Base-by-base conservation (phyloP, 1,140 invertebrate species). In the Rhagoletis zephyria region DNA sequence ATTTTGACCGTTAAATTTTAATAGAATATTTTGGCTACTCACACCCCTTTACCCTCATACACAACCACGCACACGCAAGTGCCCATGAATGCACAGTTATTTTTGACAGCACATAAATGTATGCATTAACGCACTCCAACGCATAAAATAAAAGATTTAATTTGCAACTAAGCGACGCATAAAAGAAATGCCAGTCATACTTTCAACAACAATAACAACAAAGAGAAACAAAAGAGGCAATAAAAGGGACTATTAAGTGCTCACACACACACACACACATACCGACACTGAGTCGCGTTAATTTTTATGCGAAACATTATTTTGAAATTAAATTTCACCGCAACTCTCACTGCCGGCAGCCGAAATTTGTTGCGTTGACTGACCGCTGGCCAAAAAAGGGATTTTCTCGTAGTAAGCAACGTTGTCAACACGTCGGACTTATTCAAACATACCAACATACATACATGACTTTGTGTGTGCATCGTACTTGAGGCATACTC, bases 1-100 rank as follows among this genome's bases (percentile, higher is more conserved):
- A 81, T 81, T 81, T 81, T 81, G 48, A 81, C 74, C 74, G 74
- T 81, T 81, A 81, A 81, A 81, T 81, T 81, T 81, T 81, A 81
- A 81, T 81, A 81, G 56, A 3, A 74, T 74, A 74, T 74, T 51
- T 67, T 12, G 6, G 40, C 70, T n/a, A 56, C 48, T 81, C 48
- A 81, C 40, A 74, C 40, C 5, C 4, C 48, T 30, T 1, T 30
- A 30, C 1, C 30, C 42, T 16, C 67, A 42, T 0, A 48, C 40
- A 45, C 67, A 48, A 0, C 0, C 12, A 48, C 64, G 30, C 30
- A 67, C 30, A 67, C 4, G 30, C 30, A 67, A 4, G 30, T 6
- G 4, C 5, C 4, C 64, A 40, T 67, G n/a, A 30, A 16, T 40
- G 19, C 16, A 42, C 74, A 56, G 51, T 10, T 56, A 56, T 56